Percentiles rank a stretch among this genome's conserved stretches.
Conservation (phyloP, 1,140 invertebrate species). For the Leucophenga varia region DNA sequence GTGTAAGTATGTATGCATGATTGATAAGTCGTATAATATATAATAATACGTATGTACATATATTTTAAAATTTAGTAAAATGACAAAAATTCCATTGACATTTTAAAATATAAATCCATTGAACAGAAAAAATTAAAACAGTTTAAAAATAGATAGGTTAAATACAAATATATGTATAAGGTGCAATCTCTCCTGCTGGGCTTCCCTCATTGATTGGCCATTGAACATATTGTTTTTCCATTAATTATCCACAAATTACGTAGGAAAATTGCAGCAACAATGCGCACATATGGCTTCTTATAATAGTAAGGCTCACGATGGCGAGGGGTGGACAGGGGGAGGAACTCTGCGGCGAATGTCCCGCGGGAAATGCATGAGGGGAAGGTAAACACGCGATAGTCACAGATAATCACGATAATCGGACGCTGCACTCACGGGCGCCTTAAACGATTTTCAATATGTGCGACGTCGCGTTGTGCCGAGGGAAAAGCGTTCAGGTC, state of each 20-base stretch:
- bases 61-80: no score
- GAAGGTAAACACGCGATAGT: slow-evolving; percentile 26
- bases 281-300: slow-evolving; percentile 43
- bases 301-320: background rate
- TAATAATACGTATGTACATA: no score
- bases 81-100: no score
- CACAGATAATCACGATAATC: slow-evolving; percentile 50
- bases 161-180: no score
- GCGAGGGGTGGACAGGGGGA: no score
- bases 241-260: slow-evolving; percentile 36
- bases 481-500: slow-evolving; percentile 10
- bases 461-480: slow-evolving; percentile 9
- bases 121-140: no score
- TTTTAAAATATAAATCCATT: no score
- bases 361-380: slow-evolving; percentile 35
- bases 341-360: slow-evolving; percentile 26
- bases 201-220: no score
- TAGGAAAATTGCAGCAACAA: slow-evolving; percentile 30
- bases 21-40: no score
- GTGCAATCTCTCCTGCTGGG: no score
- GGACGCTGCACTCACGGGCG: slow-evolving; percentile 40
- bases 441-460: slow-evolving; percentile 52
- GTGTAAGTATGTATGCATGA: no score
- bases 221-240: slow-evolving; percentile 51
- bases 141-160: no score